A percentile compares a stretch with the other conserved stretches of the same genome.
Conservation (phyloP, 2,797 vertebrate genomes). For the Euthynnus affinis region DNA sequence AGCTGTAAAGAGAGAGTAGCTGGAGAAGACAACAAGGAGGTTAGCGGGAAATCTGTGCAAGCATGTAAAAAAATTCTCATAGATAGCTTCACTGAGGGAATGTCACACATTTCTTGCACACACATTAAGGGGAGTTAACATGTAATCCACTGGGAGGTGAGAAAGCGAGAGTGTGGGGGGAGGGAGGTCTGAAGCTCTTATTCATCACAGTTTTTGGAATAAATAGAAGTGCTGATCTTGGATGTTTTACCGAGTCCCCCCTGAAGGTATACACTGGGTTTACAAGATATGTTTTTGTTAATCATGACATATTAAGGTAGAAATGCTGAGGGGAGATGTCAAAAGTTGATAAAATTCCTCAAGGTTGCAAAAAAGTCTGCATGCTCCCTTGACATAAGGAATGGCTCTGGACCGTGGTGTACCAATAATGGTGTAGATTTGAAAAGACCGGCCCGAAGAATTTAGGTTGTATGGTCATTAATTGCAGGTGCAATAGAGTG, state of each 20-base stretch:
- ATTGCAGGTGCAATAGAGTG: background rate
- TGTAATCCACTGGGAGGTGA: constrained; percentile 67
- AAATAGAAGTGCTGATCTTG: constrained; percentile 65
- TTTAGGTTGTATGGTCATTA: background rate
- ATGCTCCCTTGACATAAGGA: background rate
- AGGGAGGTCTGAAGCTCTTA: constrained; percentile 44
- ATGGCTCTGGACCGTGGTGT: background rate
- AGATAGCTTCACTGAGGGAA: constrained; percentile 58
- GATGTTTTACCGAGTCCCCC: constrained; percentile 59
- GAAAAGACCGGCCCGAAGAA: background rate
- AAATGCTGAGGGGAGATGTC: constrained; percentile 50
- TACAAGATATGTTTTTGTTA: constrained; percentile 49
- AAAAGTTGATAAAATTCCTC: constrained; percentile 25
- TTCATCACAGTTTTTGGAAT: constrained; percentile 64
- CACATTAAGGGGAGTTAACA: constrained; percentile 52
- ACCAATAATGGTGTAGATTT: constrained; percentile 4
- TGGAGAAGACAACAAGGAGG: background rate
- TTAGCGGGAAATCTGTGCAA: constrained; percentile 31
- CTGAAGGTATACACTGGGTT: constrained; percentile 46
- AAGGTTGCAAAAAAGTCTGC: constrained; percentile 8
- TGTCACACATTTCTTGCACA: constrained; percentile 55
- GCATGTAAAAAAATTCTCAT: constrained; percentile 69
- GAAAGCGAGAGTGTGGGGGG: constrained; percentile 2
- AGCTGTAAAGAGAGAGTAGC: constrained; percentile 32
- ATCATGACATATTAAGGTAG: constrained; percentile 39